Evolutionary conservation across 2,797 vertebrate species (phyloP).

Genomic region (Sylvia borin): DNA sequence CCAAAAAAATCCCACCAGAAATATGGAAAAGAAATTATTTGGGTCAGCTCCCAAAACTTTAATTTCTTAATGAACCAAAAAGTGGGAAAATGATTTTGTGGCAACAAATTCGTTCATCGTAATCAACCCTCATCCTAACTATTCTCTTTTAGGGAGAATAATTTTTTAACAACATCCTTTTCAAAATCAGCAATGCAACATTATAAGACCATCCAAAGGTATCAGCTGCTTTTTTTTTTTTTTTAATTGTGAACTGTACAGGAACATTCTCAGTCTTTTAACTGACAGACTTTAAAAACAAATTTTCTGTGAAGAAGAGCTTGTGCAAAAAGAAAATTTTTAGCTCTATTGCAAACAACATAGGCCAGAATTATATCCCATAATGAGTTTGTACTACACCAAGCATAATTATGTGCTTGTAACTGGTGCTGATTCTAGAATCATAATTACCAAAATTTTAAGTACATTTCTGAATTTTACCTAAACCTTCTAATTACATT

Average conservation of each 20-base stretch:
- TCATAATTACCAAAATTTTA: not conserved
- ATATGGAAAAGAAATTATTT: not conserved
- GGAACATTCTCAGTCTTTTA: not conserved
- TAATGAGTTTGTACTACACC: not conserved
- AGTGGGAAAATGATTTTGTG: fast-evolving
- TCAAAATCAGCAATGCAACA: not conserved
- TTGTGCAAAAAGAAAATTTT: not conserved
- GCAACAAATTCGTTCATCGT: not conserved
- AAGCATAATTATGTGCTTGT: not conserved
- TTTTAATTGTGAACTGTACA: not conserved
- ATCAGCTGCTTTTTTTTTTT: not conserved
- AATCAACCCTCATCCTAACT: not conserved
- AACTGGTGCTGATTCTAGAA: not conserved
- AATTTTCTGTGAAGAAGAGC: not conserved
- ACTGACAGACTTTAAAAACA: fast-evolving
- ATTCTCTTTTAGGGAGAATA: not conserved
- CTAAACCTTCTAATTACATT: not conserved
- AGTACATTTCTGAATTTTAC: not conserved
- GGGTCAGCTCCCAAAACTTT: not conserved
- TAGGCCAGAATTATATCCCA: not conserved
- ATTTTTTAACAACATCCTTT: not conserved
- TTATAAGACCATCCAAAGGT: not conserved
- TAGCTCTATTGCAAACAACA: not conserved
- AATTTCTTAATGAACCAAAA: not conserved
- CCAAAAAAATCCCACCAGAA: not conserved